These are phyloP conservation scores for Loripinus fragilis DNA, from an alignment of 2,888 invertebrate species.

Conservation along the genomic window DNA sequence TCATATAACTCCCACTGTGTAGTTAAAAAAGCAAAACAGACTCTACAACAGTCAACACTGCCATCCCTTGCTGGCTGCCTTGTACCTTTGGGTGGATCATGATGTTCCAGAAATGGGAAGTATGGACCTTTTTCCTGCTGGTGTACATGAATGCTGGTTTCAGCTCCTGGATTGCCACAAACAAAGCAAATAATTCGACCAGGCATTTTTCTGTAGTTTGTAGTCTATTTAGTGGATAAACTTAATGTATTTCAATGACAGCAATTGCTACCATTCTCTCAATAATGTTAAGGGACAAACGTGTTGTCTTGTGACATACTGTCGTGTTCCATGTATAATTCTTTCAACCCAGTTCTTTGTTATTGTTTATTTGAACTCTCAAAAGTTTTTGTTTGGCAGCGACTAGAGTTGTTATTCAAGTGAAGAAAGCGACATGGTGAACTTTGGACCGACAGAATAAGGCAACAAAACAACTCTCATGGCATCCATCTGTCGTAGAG, in stretches of 20 bases:
- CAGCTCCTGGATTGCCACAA: slow-evolving; percentile 81
- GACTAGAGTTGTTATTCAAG: not conserved
- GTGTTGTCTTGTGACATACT: too few species aligned
- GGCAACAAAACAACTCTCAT: not conserved
- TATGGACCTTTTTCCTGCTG: slow-evolving; percentile 86
- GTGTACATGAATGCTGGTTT: slow-evolving; percentile 67
- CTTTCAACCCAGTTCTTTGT: too few species aligned
- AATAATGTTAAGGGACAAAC: too few species aligned
- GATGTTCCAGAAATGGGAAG: slow-evolving; percentile 95
- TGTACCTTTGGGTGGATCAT: slow-evolving; percentile 92
- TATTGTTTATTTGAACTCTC: not conserved
- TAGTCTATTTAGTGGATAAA: too few species aligned
- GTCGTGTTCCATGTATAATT: too few species aligned
- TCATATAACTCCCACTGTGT: slow-evolving; percentile 97
- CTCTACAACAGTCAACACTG: slow-evolving; percentile 90
- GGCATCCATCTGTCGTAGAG: not conserved
- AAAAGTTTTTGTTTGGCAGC: slow-evolving; percentile 19
- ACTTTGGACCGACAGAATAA: too few species aligned
- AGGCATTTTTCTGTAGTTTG: slow-evolving; percentile 73
- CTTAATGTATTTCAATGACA: too few species aligned
- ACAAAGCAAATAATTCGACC: slow-evolving; percentile 80
- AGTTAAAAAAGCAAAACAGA: slow-evolving; percentile 93
- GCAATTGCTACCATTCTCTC: too few species aligned
- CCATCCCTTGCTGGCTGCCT: slow-evolving; percentile 82
- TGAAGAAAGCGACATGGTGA: too few species aligned